Evolutionary conservation across 2,888 invertebrate species (phyloP).

Genomic region (Hyppa rectilinea): DNA sequence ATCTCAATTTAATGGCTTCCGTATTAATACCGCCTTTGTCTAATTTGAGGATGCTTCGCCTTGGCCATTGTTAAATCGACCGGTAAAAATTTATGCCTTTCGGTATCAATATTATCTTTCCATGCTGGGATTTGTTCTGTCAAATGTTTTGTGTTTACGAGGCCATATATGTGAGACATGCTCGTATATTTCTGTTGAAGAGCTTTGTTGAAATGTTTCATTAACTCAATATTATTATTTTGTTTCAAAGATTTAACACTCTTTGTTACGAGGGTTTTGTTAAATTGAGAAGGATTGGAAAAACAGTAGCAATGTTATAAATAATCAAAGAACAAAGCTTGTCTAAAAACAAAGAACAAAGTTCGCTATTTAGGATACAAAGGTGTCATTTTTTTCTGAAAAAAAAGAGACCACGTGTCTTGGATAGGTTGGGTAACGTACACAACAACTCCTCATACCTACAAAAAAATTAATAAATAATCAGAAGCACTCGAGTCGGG

Average conservation of each 20-base stretch:
- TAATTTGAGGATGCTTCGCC: constrained; percentile 85
- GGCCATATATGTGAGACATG: constrained; percentile 46
- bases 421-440: neutral
- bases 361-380: neutral
- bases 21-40: constrained; percentile 90
- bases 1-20: constrained; percentile 91
- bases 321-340: constrained; percentile 2
- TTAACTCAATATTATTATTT: constrained; percentile 26
- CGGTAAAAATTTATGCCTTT: constrained; percentile 84
- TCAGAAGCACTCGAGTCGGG: constrained; percentile 65
- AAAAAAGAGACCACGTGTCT: too few relatives aligned
- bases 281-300: neutral
- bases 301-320: constrained; percentile 16
- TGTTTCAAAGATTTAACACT: constrained; percentile 20
- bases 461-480: constrained; percentile 70
- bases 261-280: neutral
- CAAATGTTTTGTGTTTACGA: constrained; percentile 57
- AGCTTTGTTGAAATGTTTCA: constrained; percentile 39
- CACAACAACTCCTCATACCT: constrained; percentile 50
- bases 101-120: constrained; percentile 65
- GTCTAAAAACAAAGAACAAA: neutral
- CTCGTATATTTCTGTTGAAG: constrained; percentile 43
- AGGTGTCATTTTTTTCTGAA: neutral
- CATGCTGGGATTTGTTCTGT: constrained; percentile 57
- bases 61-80: constrained; percentile 86